A percentile compares a stretch with the other conserved stretches of the same genome.
Conservation (phyloP, 2,113 vertebrate genomes). For the Gallinago media region DNA sequence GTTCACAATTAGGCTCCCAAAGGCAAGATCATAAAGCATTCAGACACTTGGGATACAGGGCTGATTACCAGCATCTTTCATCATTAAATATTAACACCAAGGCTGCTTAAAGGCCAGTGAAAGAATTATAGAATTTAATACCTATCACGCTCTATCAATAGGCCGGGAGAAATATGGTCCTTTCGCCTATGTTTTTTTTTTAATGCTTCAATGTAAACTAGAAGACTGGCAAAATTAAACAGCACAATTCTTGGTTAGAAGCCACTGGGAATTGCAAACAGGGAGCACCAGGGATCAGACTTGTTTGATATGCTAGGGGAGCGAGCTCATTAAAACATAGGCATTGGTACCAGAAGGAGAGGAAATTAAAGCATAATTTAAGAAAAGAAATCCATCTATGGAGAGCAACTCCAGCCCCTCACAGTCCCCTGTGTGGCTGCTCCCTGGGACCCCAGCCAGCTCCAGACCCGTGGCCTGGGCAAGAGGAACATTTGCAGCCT, state of each 20-base stretch:
- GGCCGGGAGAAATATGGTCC: slow-evolving; percentile 63
- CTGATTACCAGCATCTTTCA: slow-evolving; percentile 81
- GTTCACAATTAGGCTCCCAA: slow-evolving; percentile 77
- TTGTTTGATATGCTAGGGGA: slow-evolving; percentile 63
- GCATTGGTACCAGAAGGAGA: slow-evolving; percentile 55
- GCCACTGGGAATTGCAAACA: slow-evolving; percentile 67
- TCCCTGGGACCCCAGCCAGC: background rate
- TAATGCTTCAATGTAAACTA: slow-evolving; percentile 61
- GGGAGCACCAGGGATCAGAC: slow-evolving; percentile 56
- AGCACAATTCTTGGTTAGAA: slow-evolving; percentile 53
- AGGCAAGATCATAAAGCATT: slow-evolving; percentile 79
- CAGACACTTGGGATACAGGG: slow-evolving; percentile 72
- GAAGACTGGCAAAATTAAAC: slow-evolving; percentile 69
- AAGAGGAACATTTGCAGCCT: background rate
- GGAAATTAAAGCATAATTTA: slow-evolving; percentile 68
- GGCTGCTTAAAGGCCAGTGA: slow-evolving; percentile 76
- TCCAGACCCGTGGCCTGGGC: background rate
- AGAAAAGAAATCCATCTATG: background rate
- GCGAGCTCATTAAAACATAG: slow-evolving; percentile 58
- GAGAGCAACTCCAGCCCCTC: background rate
- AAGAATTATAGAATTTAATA: slow-evolving; percentile 82
- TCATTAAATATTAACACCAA: slow-evolving; percentile 80
- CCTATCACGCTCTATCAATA: slow-evolving; percentile 71
- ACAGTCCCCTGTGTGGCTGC: background rate
- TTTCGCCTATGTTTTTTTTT: background rate